Conservation (phyloP, 2,797 vertebrate genomes). For the Borostomias antarcticus region DNA sequence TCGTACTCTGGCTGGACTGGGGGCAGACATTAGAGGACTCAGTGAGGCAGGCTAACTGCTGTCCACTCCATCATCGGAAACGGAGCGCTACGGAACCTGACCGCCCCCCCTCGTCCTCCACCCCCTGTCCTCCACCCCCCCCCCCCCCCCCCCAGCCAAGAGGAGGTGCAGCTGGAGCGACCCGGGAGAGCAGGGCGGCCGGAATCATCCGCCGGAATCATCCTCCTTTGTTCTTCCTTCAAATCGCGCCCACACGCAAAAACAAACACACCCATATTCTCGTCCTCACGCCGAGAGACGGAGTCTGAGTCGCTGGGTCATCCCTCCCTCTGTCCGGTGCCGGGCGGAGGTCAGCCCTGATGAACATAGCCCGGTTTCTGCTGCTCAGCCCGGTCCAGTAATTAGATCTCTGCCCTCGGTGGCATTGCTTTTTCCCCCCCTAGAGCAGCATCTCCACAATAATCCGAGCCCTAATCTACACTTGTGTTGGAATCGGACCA, state of each 20-base stretch:
- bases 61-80: conserved; percentile 77
- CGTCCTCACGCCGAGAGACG: background rate
- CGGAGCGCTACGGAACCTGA: conserved; percentile 45
- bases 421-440: conserved; percentile 55
- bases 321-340: background rate
- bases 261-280: conserved; percentile 32
- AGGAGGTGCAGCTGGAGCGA: conserved; percentile 55
- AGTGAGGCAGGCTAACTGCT: conserved; percentile 73
- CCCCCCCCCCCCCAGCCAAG: conserved; percentile 10
- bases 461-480: conserved; percentile 70
- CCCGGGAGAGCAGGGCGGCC: conserved; percentile 44
- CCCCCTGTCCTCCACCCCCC: background rate
- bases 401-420: conserved; percentile 65
- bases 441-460: conserved; percentile 47
- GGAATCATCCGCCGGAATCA: conserved; percentile 31
- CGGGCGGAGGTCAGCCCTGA: conserved; percentile 30
- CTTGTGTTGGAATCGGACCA: conserved; percentile 60
- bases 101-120: conserved; percentile 40
- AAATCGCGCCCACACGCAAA: conserved; percentile 14
- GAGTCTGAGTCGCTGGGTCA: no score
- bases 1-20: conserved; percentile 66
- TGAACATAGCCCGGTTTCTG: conserved; percentile 51
- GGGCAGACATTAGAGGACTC: conserved; percentile 76
- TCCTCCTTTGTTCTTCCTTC: no score
- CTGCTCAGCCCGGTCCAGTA: conserved; percentile 54